A percentile compares a stretch with the other conserved stretches of the same genome.
These are phyloP conservation scores for Staurois parvus DNA, from an alignment of 2,797 vertebrate genomes.

Conservation along the genomic window DNA sequence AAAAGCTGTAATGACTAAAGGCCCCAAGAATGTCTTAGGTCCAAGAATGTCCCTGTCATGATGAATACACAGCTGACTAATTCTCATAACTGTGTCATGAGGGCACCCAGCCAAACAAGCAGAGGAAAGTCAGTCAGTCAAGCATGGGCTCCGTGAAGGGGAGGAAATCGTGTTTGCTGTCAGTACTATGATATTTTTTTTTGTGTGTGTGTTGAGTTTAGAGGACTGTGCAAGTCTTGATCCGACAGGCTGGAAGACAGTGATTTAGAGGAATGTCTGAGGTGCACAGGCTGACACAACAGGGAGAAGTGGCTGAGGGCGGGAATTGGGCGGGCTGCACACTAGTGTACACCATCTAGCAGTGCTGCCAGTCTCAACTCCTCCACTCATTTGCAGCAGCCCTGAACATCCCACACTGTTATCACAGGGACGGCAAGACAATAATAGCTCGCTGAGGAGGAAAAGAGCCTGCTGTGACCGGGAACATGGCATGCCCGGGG, in stretches of 20 bases:
- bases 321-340: constrained; percentile 63
- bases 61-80: constrained; percentile 30
- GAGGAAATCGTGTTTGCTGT: constrained; percentile 56
- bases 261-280: constrained; percentile 78
- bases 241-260: constrained; percentile 67
- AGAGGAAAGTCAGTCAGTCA: constrained; percentile 17
- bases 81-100: constrained; percentile 33
- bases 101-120: constrained; percentile 21
- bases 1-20: constrained; percentile 32
- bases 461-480: background rate
- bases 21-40: background rate
- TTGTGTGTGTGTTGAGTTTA: constrained; percentile 4
- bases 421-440: constrained; percentile 35
- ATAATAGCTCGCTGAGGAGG: background rate
- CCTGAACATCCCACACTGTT: constrained; percentile 31
- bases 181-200: constrained; percentile 57
- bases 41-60: constrained; percentile 43
- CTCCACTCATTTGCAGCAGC: constrained; percentile 17
- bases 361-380: constrained; percentile 24
- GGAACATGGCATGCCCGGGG: background rate
- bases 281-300: constrained; percentile 44
- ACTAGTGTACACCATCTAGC: background rate
- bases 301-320: constrained; percentile 46
- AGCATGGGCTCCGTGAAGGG: constrained; percentile 53
- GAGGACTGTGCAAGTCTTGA: constrained; percentile 71